Percentiles rank a stretch among this genome's conserved stretches.
Conservation (phyloP, 1,140 invertebrate genomes). For the Ips typographus region DNA sequence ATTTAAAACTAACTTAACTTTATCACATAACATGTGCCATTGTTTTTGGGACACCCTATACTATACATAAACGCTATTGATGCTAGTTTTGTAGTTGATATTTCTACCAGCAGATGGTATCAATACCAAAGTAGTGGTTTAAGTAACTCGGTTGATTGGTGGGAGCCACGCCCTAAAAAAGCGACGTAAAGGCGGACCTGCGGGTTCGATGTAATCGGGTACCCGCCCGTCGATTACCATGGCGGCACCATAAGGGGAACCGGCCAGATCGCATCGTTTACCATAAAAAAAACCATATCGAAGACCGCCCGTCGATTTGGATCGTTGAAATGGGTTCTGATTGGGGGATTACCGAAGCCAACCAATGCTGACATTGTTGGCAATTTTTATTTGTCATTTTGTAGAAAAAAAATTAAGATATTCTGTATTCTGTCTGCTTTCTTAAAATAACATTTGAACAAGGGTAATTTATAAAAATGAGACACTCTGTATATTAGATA, state of each 20-base stretch:
- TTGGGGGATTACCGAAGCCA: constrained; percentile 1
- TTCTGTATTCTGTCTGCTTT: neutral
- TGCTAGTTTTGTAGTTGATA: too few relatives aligned
- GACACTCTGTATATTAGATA: too few relatives aligned
- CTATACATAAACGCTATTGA: too few relatives aligned
- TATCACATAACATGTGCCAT: too few relatives aligned
- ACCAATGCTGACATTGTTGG: neutral
- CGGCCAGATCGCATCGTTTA: neutral
- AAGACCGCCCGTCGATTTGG: neutral
- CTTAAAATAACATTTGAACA: neutral
- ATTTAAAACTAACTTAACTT: too few relatives aligned
- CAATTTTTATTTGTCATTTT: neutral
- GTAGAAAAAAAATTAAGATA: neutral
- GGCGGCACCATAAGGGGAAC: neutral
- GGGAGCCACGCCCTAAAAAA: neutral
- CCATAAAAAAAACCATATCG: neutral
- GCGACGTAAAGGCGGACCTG: neutral
- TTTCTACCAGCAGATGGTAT: too few relatives aligned
- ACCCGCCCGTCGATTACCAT: neutral
- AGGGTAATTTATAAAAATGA: neutral
- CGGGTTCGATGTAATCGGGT: neutral
- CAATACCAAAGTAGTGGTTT: too few relatives aligned
- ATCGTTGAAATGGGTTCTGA: neutral
- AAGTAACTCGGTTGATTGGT: too few relatives aligned
- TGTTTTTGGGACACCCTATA: too few relatives aligned